Percentiles rank a stretch among this genome's conserved stretches.
Conservation (phyloP, 2,888 invertebrate genomes). For the Cheilosia scutellata region DNA sequence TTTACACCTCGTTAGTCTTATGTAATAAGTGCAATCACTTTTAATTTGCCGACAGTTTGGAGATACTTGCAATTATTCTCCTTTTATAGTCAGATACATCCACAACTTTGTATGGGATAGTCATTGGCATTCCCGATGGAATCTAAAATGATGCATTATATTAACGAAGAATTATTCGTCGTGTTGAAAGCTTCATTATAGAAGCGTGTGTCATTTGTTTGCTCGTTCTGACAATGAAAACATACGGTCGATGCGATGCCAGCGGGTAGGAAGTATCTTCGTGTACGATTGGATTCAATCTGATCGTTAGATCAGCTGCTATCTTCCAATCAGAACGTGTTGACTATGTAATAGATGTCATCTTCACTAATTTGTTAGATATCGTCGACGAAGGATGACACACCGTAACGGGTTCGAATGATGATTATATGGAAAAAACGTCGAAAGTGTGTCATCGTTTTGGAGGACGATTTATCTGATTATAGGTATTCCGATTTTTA, state of each 20-base stretch:
- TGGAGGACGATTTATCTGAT: slow-evolving; percentile 40
- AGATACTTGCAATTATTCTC: slow-evolving; percentile 1
- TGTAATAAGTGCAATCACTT: slow-evolving; percentile 7
- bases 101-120: not conserved
- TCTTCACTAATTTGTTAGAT: slow-evolving; percentile 47
- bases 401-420: slow-evolving; percentile 14
- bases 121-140: not conserved
- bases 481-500: slow-evolving; percentile 10
- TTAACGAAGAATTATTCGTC: slow-evolving; percentile 3
- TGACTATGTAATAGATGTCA: slow-evolving; percentile 27
- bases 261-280: slow-evolving; percentile 23
- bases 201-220: slow-evolving; percentile 26
- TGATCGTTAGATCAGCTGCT: slow-evolving; percentile 37
- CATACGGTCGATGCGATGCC: slow-evolving; percentile 26
- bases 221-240: slow-evolving; percentile 33
- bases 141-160: not conserved
- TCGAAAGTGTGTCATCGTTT: slow-evolving; percentile 34
- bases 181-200: slow-evolving; percentile 25
- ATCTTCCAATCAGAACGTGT: slow-evolving; percentile 40
- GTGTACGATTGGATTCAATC: slow-evolving; percentile 22
- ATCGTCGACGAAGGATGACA: slow-evolving; percentile 8
- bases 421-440: slow-evolving; percentile 16
- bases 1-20: slow-evolving; percentile 3
- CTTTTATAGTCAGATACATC: slow-evolving; percentile 13
- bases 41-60: slow-evolving; percentile 7